A percentile compares a stretch with the other conserved stretches of the same genome.
Conservation (phyloP, 2,888 invertebrate species). For the Macrosiphum euphorbiae region DNA sequence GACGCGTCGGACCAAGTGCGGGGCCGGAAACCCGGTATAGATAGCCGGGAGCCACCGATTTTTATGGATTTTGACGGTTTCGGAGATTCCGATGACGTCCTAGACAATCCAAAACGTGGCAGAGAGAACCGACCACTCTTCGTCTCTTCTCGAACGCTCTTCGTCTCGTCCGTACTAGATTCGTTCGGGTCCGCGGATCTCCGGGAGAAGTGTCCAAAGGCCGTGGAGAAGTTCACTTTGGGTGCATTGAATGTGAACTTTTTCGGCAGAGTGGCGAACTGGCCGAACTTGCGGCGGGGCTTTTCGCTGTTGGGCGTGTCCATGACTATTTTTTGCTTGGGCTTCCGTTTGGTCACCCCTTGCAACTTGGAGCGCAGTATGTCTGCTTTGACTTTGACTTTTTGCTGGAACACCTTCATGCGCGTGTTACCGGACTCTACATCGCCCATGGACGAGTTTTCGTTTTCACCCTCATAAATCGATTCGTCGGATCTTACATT, state of each 20-base stretch:
- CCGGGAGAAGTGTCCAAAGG: constrained; percentile 64
- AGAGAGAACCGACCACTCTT: constrained; percentile 67
- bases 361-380: constrained; percentile 67
- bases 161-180: not conserved
- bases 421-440: constrained; percentile 78
- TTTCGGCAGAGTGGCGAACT: constrained; percentile 54
- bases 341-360: constrained; percentile 69
- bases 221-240: constrained; percentile 30
- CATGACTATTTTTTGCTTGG: constrained; percentile 70
- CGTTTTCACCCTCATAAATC: constrained; percentile 75
- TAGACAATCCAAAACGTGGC: constrained; percentile 66
- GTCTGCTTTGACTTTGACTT: constrained; percentile 76
- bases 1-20: constrained; percentile 71
- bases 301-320: constrained; percentile 59
- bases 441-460: constrained; percentile 72
- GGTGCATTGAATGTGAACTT: constrained; percentile 67
- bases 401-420: constrained; percentile 77
- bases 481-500: constrained; percentile 71
- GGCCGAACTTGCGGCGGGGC: constrained; percentile 28
- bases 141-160: not conserved
- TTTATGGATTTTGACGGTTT: constrained; percentile 73
- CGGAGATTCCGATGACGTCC: constrained; percentile 76
- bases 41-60: constrained; percentile 71
- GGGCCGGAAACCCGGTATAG: constrained; percentile 57
- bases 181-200: not conserved